Base-by-base conservation (phyloP, 2,797 vertebrate species). In the Choloepus didactylus region DNA sequence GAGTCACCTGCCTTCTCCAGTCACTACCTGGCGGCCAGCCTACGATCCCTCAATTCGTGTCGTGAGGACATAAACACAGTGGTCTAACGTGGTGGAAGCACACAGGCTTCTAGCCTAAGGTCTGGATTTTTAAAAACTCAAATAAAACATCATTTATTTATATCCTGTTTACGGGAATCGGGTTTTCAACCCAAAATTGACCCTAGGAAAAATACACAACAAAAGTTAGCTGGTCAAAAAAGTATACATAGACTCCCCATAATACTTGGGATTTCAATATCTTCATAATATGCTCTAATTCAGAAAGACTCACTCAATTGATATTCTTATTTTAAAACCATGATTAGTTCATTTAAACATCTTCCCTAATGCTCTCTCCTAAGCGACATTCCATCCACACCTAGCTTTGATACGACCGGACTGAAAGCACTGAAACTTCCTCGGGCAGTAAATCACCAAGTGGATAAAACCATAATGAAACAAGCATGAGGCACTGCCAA, bases 211-310 rank as follows among this genome's bases (percentile, higher is more conserved):
- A 9, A 70, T 16, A 44, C 29, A 25, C 1, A 91, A 49, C 51
- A 54, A 76, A 77, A 15, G 25, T 85, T 56, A 76, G 46, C 76
- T 87, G 56, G 59, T 46, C 69, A 79, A 94, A 87, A 51, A 27
- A 25, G 16, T 77, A 79, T 11, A 87, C 82, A 85, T 14, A 93
- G 56, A 91, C 93, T 76, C 79, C n/a, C 31, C 64, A 86, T 64
- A 93, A 92, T 72, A 38, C 25, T 90, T 66, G 85, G 85, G 4
- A 87, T 89, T 69, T 46, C 86, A 56, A 19, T 75, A 29, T 82
- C 92, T 92, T 93, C 62, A 66, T 41, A 90, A 94, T 49, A 76
- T 70, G 46, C 35, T 96, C 79, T 66, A 77, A 81, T 44, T 89
- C 54, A 67, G 25, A n/a, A 93, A 84, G 25, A 91, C 8, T 83